Evolutionary conservation across 2,888 invertebrate genomes (phyloP).

Genomic region (Napeogenes sylphis): DNA sequence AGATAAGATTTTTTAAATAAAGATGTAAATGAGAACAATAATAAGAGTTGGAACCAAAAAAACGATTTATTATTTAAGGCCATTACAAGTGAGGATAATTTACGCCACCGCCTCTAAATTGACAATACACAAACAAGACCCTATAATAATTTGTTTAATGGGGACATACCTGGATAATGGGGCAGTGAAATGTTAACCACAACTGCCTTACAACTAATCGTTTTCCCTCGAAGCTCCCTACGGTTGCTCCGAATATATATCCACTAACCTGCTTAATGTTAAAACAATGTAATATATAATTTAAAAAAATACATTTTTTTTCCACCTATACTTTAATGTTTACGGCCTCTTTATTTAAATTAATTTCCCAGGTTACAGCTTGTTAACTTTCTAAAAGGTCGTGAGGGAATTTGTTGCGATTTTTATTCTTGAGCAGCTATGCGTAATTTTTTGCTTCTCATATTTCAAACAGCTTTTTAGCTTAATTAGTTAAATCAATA

Average conservation of each 20-base stretch:
- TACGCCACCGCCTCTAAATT: slow-evolving; percentile 45
- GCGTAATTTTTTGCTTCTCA: slow-evolving; percentile 37
- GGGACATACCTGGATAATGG: slow-evolving; percentile 55
- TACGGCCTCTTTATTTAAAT: slow-evolving; percentile 32
- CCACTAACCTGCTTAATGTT: slow-evolving; percentile 4
- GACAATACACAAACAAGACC: slow-evolving; percentile 46
- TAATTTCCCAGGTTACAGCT: slow-evolving; percentile 72
- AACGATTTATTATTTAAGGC: slow-evolving; percentile 51
- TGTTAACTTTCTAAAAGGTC: slow-evolving; percentile 71
- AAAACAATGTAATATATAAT: background rate
- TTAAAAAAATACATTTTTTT: no score
- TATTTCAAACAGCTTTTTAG: slow-evolving; percentile 28
- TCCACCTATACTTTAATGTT: no score
- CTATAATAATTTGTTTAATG: slow-evolving; percentile 53
- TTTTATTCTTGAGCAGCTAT: slow-evolving; percentile 59
- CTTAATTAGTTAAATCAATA: no score
- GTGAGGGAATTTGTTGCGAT: slow-evolving; percentile 37
- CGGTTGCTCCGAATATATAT: slow-evolving; percentile 13
- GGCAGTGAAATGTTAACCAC: slow-evolving; percentile 48
- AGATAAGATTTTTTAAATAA: no score
- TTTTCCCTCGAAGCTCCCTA: slow-evolving; percentile 15
- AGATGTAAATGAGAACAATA: no score
- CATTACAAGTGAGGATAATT: slow-evolving; percentile 45
- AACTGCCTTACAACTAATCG: slow-evolving; percentile 33
- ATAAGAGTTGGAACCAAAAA: slow-evolving; percentile 26